Evolutionary conservation across 2,888 invertebrate species (phyloP), one percentile per base, ranked within the genome.

Genomic region (Siphonodentalium dalli): DNA sequence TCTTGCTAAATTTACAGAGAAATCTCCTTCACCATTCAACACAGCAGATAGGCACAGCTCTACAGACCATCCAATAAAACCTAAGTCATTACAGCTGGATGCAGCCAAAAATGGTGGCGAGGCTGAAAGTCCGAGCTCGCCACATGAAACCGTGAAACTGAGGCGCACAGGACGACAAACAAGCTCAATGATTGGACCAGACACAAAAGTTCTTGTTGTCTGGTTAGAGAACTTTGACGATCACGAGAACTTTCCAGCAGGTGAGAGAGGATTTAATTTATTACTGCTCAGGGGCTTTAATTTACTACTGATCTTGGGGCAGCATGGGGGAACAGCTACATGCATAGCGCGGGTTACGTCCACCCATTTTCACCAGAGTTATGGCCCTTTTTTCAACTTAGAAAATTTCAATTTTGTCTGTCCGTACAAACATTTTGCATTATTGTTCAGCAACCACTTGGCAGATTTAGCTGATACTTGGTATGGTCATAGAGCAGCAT

Each of bases 191-290:
- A 64, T 68, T 48, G 72, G 72, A 9, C 74, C 77, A 2, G 82
- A 84, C 49, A 75, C 80, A 15, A 77, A 81, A 52, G 72, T 83
- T 8, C 73, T 96, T 79, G 88, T 98, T 3, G 90, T 96, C 33
- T 99, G 98, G 98, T 82, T 98, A 51, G 98, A 99, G 81, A 93
- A 93, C 76, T 91, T 90, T 68, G 97, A 99, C 79, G 98, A 99
- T 83, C 88, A 90, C 81, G 85, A 89, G 20, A 89, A 90, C 81
- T 88, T 98, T 77, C 95, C 98, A 5, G 87, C 92, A 50, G 89
- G 93, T 92, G 79, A 81, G 85, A 60, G 18, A 28, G 2, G 33
- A 15, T 40, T 6, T 20, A 38, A n/a, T n/a, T n/a, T n/a, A n/a
- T n/a, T n/a, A n/a, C n/a, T n/a, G n/a, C n/a, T n/a, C n/a, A n/a